Evolutionary conservation across 2,888 invertebrate species (phyloP).

Genomic region (Volucella zonaria): DNA sequence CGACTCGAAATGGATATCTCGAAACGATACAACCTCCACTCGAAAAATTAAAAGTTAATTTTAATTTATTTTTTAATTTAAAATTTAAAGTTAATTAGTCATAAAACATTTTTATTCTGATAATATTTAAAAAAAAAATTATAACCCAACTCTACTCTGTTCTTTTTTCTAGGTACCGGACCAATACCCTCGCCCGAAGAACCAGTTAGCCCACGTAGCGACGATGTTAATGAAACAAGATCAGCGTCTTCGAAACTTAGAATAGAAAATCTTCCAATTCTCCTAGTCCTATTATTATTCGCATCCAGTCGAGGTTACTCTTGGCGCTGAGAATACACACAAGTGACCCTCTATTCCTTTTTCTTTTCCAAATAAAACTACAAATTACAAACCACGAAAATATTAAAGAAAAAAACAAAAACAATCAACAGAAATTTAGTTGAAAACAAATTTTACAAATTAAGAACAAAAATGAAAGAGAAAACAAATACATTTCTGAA

Average conservation of each 20-base stretch:
- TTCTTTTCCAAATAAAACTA: constrained; percentile 41
- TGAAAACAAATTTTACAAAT: constrained; percentile 47
- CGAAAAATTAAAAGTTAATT: too few relatives aligned
- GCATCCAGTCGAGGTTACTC: constrained; percentile 59
- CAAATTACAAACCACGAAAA: constrained; percentile 5
- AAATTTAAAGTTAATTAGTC: too few relatives aligned
- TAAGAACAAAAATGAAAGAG: constrained; percentile 27
- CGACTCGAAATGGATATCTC: too few relatives aligned
- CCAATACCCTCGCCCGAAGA: constrained; percentile 76
- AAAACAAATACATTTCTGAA: constrained; percentile 12
- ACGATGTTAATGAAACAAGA: constrained; percentile 52
- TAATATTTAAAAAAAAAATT: too few relatives aligned
- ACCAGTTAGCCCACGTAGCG: constrained; percentile 75
- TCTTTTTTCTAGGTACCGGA: constrained; percentile 73
- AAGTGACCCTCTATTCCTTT: constrained; percentile 20
- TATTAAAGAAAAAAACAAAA: constrained; percentile 28
- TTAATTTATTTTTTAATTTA: too few relatives aligned
- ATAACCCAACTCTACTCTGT: not conserved
- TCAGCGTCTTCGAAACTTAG: constrained; percentile 62
- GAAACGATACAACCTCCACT: too few relatives aligned
- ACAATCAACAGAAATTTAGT: constrained; percentile 24
- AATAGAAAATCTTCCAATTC: constrained; percentile 69
- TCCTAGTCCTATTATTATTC: constrained; percentile 68
- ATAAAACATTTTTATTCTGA: too few relatives aligned
- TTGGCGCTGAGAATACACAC: constrained; percentile 63